Evolutionary conservation across 2,888 invertebrate genomes (phyloP).

Genomic region (Tanypteryx hageni): DNA sequence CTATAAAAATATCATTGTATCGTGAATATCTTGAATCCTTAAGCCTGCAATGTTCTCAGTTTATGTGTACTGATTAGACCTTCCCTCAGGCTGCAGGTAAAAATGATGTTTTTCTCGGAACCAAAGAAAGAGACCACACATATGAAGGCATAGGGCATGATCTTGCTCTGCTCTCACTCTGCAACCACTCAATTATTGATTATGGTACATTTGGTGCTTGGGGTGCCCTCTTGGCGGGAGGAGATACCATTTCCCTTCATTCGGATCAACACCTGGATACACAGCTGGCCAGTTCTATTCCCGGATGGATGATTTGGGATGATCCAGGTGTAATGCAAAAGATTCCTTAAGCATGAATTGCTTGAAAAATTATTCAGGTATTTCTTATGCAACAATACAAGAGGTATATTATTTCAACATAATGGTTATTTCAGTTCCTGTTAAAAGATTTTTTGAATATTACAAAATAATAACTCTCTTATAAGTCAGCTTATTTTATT

Average conservation of each 20-base stretch:
- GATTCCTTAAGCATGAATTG: no score
- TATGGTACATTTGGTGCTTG: slow-evolving; percentile 40
- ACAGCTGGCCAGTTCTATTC: not conserved
- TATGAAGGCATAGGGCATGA: slow-evolving; percentile 25
- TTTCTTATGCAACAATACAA: no score
- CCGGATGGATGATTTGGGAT: slow-evolving; percentile 41
- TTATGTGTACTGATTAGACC: not conserved
- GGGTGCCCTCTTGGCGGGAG: slow-evolving; percentile 43
- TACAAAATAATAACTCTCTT: no score
- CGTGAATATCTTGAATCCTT: no score
- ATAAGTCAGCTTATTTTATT: no score
- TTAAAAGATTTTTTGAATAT: no score
- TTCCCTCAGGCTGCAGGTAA: not conserved
- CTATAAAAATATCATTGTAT: no score
- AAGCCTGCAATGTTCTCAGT: no score
- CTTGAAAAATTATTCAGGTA: no score
- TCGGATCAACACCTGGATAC: slow-evolving; percentile 33
- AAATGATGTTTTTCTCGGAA: slow-evolving; percentile 43
- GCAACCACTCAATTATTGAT: slow-evolving; percentile 46
- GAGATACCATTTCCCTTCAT: slow-evolving; percentile 31
- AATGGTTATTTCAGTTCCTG: no score
- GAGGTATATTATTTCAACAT: no score
- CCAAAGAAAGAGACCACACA: slow-evolving; percentile 23
- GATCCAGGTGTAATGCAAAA: not conserved
- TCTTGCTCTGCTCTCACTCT: slow-evolving; percentile 7